phyloP scores from a whole-genome alignment of 2,113 vertebrate species.

The Meleagris gallopavo region DNA sequence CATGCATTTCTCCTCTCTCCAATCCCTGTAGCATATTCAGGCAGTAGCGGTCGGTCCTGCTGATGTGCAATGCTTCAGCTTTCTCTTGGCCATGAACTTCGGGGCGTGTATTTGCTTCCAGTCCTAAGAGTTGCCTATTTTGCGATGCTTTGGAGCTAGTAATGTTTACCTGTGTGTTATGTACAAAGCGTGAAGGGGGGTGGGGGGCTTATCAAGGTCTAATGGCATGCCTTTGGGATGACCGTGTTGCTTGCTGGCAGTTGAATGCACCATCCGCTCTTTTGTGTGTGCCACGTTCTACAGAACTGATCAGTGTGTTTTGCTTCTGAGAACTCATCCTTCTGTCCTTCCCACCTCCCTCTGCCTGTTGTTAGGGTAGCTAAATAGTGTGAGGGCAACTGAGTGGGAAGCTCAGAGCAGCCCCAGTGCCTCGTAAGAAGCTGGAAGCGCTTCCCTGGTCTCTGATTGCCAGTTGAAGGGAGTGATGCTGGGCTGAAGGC shows the following conservation, averaged over 20 bases:
- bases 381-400: neutral
- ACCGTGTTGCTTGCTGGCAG: slow-evolving; percentile 9
- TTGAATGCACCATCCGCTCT: neutral
- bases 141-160: slow-evolving; percentile 21
- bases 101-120: neutral
- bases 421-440: neutral
- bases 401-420: neutral
- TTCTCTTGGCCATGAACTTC: neutral
- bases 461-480: neutral
- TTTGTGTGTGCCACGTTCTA: neutral
- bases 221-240: slow-evolving; percentile 11
- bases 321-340: neutral
- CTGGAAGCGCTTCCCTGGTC: neutral
- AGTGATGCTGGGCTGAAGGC: neutral
- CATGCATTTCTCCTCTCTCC: neutral
- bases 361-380: neutral
- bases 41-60: accelerated
- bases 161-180: slow-evolving; percentile 24
- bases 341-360: neutral
- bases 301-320: accelerated
- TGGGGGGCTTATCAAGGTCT: neutral
- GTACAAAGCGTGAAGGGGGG: neutral
- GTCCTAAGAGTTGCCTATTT: neutral
- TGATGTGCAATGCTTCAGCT: neutral
- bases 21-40: neutral